phyloP scores from a whole-genome alignment of 2,797 vertebrate species.

The Pangasius larnaudii region DNA sequence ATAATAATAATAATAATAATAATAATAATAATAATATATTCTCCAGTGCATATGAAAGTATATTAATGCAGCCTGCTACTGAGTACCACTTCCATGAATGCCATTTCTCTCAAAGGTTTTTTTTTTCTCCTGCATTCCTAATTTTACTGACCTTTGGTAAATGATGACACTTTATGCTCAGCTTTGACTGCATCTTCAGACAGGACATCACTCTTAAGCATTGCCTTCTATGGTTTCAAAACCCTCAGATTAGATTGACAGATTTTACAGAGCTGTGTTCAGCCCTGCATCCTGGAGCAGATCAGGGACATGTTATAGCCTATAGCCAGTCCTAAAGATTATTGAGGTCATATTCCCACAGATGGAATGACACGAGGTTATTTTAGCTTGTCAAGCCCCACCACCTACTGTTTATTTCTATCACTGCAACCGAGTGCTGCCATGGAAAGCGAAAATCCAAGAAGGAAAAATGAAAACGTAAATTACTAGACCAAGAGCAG shows the following conservation, averaged over 20 bases:
- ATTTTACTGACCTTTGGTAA: not conserved
- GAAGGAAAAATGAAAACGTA: not conserved
- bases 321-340: not conserved
- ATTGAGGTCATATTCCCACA: not conserved
- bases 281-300: not conserved
- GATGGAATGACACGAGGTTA: slow-evolving; percentile 17
- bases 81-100: not conserved
- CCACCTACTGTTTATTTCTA: slow-evolving; percentile 71
- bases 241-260: not conserved
- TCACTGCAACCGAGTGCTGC: not conserved
- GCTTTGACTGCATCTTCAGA: not conserved
- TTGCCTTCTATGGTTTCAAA: not conserved
- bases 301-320: not conserved
- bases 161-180: not conserved
- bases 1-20: not conserved
- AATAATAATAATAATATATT: not conserved
- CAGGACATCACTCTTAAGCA: not conserved
- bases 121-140: not conserved
- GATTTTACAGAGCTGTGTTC: not conserved
- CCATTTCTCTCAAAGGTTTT: not conserved
- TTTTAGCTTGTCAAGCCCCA: slow-evolving; percentile 64
- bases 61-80: not conserved
- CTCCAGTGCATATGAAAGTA: not conserved
- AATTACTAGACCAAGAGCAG: not conserved
- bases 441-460: not conserved